A percentile compares a stretch with the other conserved stretches of the same genome.
These are phyloP conservation scores for Ooceraea biroi DNA, from an alignment of 1,140 invertebrate species.

Conservation along the genomic window DNA sequence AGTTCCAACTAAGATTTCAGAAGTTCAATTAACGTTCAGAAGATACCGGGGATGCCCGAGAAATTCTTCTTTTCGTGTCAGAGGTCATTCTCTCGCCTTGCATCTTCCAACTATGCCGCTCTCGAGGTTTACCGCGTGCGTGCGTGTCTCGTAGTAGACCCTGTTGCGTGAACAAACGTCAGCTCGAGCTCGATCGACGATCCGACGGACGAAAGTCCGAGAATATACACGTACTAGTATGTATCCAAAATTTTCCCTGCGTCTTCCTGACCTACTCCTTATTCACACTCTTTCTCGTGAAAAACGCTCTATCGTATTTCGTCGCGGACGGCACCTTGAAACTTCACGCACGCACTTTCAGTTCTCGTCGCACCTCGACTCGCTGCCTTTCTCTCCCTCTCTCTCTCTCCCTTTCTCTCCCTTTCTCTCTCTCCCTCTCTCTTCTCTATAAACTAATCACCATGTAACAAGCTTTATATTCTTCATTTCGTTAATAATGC, in stretches of 20 bases:
- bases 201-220: slow-evolving; percentile 54
- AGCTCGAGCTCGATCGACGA: slow-evolving; percentile 47
- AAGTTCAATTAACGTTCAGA: slow-evolving; percentile 2
- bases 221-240: slow-evolving; percentile 20
- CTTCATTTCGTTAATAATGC: slow-evolving; percentile 76
- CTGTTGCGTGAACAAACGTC: slow-evolving; percentile 66
- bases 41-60: neutral
- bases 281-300: slow-evolving; percentile 34
- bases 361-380: slow-evolving; percentile 1
- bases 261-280: neutral
- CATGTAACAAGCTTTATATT: slow-evolving; percentile 81
- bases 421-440: neutral
- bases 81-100: slow-evolving; percentile 6
- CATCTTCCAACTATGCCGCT: slow-evolving; percentile 17
- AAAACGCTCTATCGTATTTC: slow-evolving; percentile 53
- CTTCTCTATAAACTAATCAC: slow-evolving; percentile 74
- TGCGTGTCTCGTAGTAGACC: slow-evolving; percentile 64
- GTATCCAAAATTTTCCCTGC: neutral
- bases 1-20: neutral
- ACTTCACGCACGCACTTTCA: slow-evolving; percentile 57
- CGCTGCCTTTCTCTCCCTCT: neutral
- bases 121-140: slow-evolving; percentile 29
- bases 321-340: slow-evolving; percentile 74
- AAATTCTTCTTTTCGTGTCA: neutral
- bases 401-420: slow-evolving; percentile 46